Evolutionary conservation across 2,113 vertebrate genomes (phyloP).

Genomic region (Beaufortia kweichowensis): DNA sequence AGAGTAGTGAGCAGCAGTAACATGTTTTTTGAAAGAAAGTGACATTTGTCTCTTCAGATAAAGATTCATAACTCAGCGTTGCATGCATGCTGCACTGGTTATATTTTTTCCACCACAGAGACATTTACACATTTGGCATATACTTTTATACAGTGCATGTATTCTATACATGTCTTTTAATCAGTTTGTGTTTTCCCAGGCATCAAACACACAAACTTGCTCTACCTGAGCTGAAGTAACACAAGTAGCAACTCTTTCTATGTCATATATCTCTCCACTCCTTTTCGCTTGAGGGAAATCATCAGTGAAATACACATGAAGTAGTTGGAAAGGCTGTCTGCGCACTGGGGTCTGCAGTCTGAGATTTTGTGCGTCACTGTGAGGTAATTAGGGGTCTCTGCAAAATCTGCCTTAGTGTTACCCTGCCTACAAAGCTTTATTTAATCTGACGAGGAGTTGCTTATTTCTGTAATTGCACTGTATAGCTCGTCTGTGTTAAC

Average conservation of each 20-base stretch:
- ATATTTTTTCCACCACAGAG: background rate
- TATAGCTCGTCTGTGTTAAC: slow-evolving; percentile 53
- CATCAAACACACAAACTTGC: too few species aligned
- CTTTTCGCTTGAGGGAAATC: background rate
- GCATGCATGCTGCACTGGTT: background rate
- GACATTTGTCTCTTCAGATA: slow-evolving; percentile 7
- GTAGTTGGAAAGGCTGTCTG: slow-evolving; percentile 19
- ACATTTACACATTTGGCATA: too few species aligned
- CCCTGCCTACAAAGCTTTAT: slow-evolving; percentile 69
- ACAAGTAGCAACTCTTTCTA: background rate
- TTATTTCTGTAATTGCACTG: slow-evolving; percentile 69
- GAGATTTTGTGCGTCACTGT: slow-evolving; percentile 69
- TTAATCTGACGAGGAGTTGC: slow-evolving; percentile 62
- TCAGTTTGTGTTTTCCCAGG: too few species aligned
- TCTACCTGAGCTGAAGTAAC: too few species aligned
- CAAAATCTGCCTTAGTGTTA: slow-evolving; percentile 59
- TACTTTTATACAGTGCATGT: too few species aligned
- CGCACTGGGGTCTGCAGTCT: slow-evolving; percentile 51
- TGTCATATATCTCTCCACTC: slow-evolving; percentile 15
- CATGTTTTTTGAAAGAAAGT: background rate
- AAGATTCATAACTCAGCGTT: background rate
- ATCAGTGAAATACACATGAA: background rate
- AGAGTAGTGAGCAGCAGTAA: background rate
- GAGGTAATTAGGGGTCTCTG: slow-evolving; percentile 74
- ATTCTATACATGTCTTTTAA: too few species aligned